Percentiles rank a stretch among this genome's conserved stretches.
Conservation (phyloP, 2,888 invertebrate species). For the Tipula helvola region DNA sequence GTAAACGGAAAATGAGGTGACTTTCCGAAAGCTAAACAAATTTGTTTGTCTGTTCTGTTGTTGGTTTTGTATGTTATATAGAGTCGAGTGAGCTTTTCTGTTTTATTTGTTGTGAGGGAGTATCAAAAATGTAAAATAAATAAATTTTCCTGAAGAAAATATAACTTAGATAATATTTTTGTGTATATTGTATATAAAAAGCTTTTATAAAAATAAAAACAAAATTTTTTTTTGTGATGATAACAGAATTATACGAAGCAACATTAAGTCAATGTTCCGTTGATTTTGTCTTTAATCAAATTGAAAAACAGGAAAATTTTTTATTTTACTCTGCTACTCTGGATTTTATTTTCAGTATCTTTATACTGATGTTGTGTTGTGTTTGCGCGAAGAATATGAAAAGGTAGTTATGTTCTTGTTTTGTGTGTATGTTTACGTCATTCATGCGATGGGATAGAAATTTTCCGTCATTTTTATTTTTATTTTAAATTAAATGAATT, state of each 20-base stretch:
- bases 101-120: background rate
- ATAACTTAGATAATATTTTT: background rate
- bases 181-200: background rate
- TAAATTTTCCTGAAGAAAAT: background rate
- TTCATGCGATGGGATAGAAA: background rate
- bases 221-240: background rate
- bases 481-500: slow-evolving; percentile 4
- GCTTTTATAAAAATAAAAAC: background rate
- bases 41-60: background rate
- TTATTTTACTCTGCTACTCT: background rate
- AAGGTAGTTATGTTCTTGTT: background rate
- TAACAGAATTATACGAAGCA: background rate
- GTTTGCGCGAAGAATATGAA: background rate
- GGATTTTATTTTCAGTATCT: background rate
- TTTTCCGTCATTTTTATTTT: background rate
- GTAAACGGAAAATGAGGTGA: background rate
- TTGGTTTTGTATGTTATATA: background rate
- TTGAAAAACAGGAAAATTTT: background rate
- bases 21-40: background rate
- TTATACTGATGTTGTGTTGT: background rate
- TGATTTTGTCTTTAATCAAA: slow-evolving; percentile 4
- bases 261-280: slow-evolving; percentile 4
- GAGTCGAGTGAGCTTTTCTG: background rate
- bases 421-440: background rate
- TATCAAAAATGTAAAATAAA: background rate